Evolutionary conservation across 1,140 invertebrate genomes (phyloP).

Genomic region (Apis laboriosa): DNA sequence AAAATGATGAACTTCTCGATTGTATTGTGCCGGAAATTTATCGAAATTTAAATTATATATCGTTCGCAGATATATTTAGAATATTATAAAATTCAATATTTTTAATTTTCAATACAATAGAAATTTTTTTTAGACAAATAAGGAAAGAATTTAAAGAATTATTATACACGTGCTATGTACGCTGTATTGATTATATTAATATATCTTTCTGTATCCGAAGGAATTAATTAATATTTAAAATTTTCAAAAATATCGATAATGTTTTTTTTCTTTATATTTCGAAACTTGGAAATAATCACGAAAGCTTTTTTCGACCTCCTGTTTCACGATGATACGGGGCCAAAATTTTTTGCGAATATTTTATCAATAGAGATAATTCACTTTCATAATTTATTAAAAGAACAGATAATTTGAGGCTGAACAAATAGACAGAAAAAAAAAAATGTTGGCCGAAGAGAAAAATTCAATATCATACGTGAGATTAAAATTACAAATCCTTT

Average conservation of each 20-base stretch:
- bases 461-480: constrained; percentile 9
- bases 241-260: not conserved
- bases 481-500: constrained; percentile 9
- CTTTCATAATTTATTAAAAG: constrained; percentile 14
- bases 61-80: too few species aligned
- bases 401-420: not conserved
- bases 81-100: too few species aligned
- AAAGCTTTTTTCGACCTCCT: not conserved
- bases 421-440: not conserved
- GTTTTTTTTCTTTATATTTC: not conserved
- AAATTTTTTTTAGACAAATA: too few species aligned
- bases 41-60: too few species aligned
- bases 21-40: not conserved
- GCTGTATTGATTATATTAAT: too few species aligned
- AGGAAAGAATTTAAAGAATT: too few species aligned
- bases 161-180: too few species aligned
- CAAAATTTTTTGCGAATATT: constrained; percentile 1
- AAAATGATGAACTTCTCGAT: not conserved
- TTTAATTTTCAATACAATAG: too few species aligned
- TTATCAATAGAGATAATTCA: not conserved
- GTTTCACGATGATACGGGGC: too few species aligned
- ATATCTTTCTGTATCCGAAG: too few species aligned
- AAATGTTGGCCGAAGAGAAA: not conserved
- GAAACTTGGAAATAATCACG: too few species aligned
- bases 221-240: too few species aligned